Conservation (phyloP, 2,797 vertebrate genomes). For the Phaenicophaeus curvirostris region DNA sequence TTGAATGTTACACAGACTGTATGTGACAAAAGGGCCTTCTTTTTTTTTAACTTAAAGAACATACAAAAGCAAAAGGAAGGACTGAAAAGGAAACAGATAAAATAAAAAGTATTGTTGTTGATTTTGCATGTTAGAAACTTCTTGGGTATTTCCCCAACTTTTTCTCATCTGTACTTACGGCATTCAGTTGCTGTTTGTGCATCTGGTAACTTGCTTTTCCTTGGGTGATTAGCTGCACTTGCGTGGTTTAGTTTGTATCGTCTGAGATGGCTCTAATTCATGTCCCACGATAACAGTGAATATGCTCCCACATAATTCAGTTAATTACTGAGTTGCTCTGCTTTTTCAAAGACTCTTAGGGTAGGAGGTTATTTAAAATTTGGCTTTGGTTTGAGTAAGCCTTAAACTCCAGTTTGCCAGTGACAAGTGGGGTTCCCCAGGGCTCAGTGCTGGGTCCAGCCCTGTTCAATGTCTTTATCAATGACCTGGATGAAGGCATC, state of each 20-base stretch:
- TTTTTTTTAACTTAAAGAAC: background rate
- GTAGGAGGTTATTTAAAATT: background rate
- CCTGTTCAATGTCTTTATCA: too few species aligned
- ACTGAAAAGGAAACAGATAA: background rate
- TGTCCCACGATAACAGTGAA: background rate
- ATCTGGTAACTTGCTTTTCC: background rate
- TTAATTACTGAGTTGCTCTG: background rate
- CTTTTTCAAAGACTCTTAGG: background rate
- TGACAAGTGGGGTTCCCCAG: too few species aligned
- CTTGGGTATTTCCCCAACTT: background rate
- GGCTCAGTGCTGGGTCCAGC: too few species aligned
- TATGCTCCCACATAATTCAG: background rate
- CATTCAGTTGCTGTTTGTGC: background rate
- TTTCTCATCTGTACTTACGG: background rate
- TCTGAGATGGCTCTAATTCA: background rate
- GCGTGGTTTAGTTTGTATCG: background rate
- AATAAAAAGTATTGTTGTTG: background rate
- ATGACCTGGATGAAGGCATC: too few species aligned
- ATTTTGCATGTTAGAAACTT: background rate
- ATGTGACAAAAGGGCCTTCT: background rate
- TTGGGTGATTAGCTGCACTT: background rate
- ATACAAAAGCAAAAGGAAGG: background rate
- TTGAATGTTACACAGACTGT: background rate
- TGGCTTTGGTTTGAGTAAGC: background rate
- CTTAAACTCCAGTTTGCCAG: too few species aligned